Conservation (phyloP, 2,888 invertebrate species). For the Halictus quadricinctus region DNA sequence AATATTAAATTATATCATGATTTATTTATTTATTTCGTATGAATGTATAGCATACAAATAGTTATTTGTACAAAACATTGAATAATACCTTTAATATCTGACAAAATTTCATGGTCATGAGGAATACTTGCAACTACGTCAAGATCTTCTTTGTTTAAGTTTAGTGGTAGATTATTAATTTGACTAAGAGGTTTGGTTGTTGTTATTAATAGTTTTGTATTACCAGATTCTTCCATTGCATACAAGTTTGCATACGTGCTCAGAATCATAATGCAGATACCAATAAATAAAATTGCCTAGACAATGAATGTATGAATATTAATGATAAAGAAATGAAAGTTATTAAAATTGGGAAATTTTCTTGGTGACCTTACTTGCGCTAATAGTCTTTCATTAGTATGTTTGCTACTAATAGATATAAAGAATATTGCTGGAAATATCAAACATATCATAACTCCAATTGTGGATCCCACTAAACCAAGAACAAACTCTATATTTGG, state of each 20-base stretch:
- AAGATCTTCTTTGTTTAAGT: conserved; percentile 72
- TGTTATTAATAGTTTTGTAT: conserved; percentile 72
- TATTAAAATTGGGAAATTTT: neutral
- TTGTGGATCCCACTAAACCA: conserved; percentile 96
- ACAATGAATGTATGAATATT: conserved; percentile 31
- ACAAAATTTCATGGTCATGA: conserved; percentile 54
- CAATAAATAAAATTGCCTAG: conserved; percentile 90
- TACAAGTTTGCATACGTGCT: conserved; percentile 95
- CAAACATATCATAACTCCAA: conserved; percentile 96
- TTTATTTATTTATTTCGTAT: neutral
- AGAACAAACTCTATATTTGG: conserved; percentile 97
- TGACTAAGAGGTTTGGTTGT: conserved; percentile 73
- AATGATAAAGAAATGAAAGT: neutral
- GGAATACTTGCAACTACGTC: conserved; percentile 63
- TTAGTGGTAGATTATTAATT: conserved; percentile 76
- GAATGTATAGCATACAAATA: neutral
- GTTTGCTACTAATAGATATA: conserved; percentile 91
- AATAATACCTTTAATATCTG: conserved; percentile 67
- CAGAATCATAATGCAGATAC: conserved; percentile 93
- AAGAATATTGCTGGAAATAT: conserved; percentile 96
- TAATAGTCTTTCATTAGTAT: conserved; percentile 91
- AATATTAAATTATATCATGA: conserved; percentile 6
- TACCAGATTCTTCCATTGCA: conserved; percentile 86
- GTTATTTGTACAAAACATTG: neutral
- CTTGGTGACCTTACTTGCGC: conserved; percentile 87